Base-by-base conservation (phyloP, 2,113 vertebrate genomes). In the Scatophagus argus region DNA sequence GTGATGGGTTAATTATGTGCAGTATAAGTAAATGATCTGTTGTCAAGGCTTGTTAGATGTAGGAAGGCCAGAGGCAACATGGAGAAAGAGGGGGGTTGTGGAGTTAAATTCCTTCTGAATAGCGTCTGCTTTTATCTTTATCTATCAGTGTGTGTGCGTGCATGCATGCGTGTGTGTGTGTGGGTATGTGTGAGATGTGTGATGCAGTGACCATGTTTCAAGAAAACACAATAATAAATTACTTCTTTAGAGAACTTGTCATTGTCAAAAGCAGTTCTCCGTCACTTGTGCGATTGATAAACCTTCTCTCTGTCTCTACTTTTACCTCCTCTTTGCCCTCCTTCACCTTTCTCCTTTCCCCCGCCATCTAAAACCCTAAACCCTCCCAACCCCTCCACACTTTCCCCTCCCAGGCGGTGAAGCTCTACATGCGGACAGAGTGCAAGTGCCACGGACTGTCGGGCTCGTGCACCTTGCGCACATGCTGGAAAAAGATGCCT, bases 401-500 rank as follows among this genome's bases (percentile, higher is more conserved):
- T 49, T 10, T 38, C 51, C 59, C 32, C 39, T 77, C 27, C 29
- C 91, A 99, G 98, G 98, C 97, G 0, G 97, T 99, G 89, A 95
- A 96, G 91, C 96, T 97, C 86, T 97, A 99, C 91, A 98, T 97
- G 95, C 94, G 97, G 88, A 98, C 96, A 11, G 98, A 99, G 74
- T 99, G 98, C 84, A 99, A 99, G 85, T 99, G 98, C 84, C 98
- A 99, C 0, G 97, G 98, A 1, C 95, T 99, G 64, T 99, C 98
- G 0, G 97, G 98, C 59, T 99, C 98, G 5, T 99, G 98, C 94
- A 97, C 97, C 0, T 89, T 99, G 83, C 93, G 96, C 29, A 99
- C 98, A 67, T 99, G 98, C 93, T 99, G 98, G 98, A 96, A 96
- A 87, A 99, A 99, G 94, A 97, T 99, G 96, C 97, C 98, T 8